phyloP scores from a whole-genome alignment of 2,113 vertebrate genomes.

The Brachyistius frenatus region DNA sequence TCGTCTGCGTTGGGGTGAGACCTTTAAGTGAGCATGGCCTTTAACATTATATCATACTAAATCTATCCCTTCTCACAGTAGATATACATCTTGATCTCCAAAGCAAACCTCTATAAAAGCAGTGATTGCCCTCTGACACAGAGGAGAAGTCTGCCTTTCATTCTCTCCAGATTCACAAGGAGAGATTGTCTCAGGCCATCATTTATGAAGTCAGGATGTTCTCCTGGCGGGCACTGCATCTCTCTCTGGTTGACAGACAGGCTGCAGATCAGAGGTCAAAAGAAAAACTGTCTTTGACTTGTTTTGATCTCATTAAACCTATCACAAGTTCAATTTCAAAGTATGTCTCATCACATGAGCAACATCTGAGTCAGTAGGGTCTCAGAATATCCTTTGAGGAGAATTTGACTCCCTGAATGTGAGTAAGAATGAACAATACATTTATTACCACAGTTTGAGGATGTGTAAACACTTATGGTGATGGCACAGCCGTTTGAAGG shows the following conservation, averaged over 20 bases:
- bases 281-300: background rate
- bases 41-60: constrained; percentile 19
- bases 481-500: background rate
- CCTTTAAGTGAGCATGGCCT: background rate
- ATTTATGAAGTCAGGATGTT: constrained; percentile 4
- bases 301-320: constrained; percentile 1
- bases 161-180: constrained; percentile 19
- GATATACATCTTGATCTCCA: constrained; percentile 13
- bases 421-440: background rate
- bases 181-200: constrained; percentile 2
- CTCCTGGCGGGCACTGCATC: background rate
- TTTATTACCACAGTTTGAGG: background rate
- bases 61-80: background rate
- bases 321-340: background rate
- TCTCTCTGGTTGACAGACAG: background rate
- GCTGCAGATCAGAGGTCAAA: background rate
- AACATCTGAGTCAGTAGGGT: background rate
- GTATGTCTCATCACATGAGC: background rate
- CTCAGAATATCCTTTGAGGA: too few relatives aligned
- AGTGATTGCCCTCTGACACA: constrained; percentile 17
- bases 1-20: background rate
- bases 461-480: background rate
- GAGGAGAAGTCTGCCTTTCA: background rate
- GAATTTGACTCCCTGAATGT: background rate
- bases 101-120: constrained; percentile 28